Evolutionary conservation across 2,113 vertebrate species (phyloP), one percentile per base, ranked within the genome.

Genomic region (Pachypanchax playfairii): DNA sequence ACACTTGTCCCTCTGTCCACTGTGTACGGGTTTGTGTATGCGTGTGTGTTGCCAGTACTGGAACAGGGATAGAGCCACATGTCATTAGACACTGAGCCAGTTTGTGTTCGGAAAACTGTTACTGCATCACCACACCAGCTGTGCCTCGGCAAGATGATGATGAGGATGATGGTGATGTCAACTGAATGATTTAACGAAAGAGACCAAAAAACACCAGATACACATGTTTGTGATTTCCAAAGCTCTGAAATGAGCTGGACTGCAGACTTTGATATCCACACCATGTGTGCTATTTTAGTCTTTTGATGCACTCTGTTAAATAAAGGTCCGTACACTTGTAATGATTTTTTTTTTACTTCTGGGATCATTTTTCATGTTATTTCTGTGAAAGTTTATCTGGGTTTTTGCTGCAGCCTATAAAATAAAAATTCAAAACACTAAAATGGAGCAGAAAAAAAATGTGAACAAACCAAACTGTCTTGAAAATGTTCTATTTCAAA

Each of bases 51-150:
- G n/a, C 52, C 10, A 56, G 58, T 57, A 58, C 60, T 86, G 82
- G 79, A 63, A 5, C 53, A 47, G 58, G 7, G 4, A 50, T 25
- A 50, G 39, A 70, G 71, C 84, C 84, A 85, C 84, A 87, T 85
- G 75, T 83, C 75, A 77, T 36, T 65, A 69, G 75, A 84, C 77
- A 69, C 69, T 31, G 65, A 73, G 79, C 66, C 79, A 78, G 74
- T 74, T 65, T 77, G 48, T 67, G 65, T 35, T 71, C 22, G 28
- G 43, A 75, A 83, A 81, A 81, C 55, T 47, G 53, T 81, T 80
- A 71, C 71, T 60, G 38, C 55, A 61, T 50, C 35, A 70, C 70
- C 56, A 72, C 67, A 71, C 64, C 81, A 87, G 86, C 84, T 89
- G 86, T 50, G 76, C 64, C 72, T 78, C 21, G 0, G 73, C 59